A percentile compares a stretch with the other conserved stretches of the same genome.
Evolutionary conservation across 23 tunicate species (phyloP).

Genomic region (Ascidia mentula): DNA sequence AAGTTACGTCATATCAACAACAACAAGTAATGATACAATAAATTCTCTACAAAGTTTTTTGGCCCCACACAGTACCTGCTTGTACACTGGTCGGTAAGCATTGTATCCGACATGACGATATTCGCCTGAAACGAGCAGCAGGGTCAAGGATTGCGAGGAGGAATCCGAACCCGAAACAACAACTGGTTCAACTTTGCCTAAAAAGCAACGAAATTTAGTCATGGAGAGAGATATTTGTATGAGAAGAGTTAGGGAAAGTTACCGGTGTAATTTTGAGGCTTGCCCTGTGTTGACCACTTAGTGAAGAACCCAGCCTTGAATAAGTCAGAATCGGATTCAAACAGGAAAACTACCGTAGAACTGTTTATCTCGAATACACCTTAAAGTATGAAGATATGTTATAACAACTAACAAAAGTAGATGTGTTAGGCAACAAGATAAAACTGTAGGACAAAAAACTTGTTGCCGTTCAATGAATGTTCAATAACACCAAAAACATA

Average conservation of each 20-base stretch:
- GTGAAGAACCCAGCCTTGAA: conserved; percentile 61
- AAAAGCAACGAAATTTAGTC: too few species aligned
- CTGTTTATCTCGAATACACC: conserved; percentile 1
- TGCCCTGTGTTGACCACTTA: conserved; percentile 43
- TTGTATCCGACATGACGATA: background rate
- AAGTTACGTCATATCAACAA: too few species aligned
- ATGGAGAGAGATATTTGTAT: too few species aligned
- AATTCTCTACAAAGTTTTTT: too few species aligned
- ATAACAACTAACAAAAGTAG: too few species aligned
- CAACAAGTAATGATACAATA: too few species aligned
- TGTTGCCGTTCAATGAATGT: too few species aligned
- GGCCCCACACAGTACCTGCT: too few species aligned
- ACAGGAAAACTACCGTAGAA: conserved; percentile 29
- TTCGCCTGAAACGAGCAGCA: background rate
- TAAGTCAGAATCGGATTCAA: conserved; percentile 35
- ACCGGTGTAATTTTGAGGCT: conserved; percentile 50
- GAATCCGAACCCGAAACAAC: background rate
- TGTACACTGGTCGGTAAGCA: background rate
- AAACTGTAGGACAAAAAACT: too few species aligned
- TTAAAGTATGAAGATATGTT: too few species aligned
- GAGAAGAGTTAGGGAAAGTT: background rate
- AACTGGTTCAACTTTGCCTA: background rate
- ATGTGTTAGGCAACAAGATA: too few species aligned
- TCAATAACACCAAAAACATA: too few species aligned
- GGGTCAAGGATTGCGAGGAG: background rate